Percentiles rank a stretch among this genome's conserved stretches.
These are phyloP conservation scores for Blastobasis adustella DNA, from an alignment of 2,888 invertebrate species.

Conservation along the genomic window DNA sequence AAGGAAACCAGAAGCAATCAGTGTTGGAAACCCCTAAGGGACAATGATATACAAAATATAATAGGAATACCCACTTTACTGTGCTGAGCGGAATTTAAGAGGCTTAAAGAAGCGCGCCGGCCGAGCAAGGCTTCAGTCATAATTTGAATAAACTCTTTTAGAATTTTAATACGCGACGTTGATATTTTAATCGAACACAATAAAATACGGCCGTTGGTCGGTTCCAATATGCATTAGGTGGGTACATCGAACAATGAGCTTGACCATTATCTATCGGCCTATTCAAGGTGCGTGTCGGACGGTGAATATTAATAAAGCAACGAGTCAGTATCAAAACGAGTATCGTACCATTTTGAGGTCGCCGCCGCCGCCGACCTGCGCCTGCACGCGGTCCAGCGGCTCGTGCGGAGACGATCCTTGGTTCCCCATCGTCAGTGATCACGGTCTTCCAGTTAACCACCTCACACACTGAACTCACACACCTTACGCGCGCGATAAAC, in stretches of 20 bases:
- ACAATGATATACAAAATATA: no score
- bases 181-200: no score
- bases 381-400: slow-evolving; percentile 82
- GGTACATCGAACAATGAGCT: slow-evolving; percentile 22
- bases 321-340: slow-evolving; percentile 14
- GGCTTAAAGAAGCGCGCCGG: background rate
- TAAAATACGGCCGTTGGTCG: no score
- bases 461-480: slow-evolving; percentile 32
- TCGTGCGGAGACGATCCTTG: slow-evolving; percentile 89
- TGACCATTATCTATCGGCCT: slow-evolving; percentile 25
- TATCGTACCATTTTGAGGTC: slow-evolving; percentile 66
- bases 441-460: slow-evolving; percentile 7
- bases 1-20: no score
- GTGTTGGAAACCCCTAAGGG: no score
- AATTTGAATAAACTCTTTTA: background rate
- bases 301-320: slow-evolving; percentile 19
- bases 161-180: background rate
- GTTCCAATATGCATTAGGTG: slow-evolving; percentile 9
- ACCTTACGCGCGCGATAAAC: slow-evolving; percentile 6
- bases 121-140: background rate
- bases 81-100: no score
- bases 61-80: no score
- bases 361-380: slow-evolving; percentile 56
- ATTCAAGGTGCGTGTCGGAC: slow-evolving; percentile 18
- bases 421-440: slow-evolving; percentile 79